phyloP scores from a whole-genome alignment of 2,888 invertebrate genomes.

The Cheilosia impressa region DNA sequence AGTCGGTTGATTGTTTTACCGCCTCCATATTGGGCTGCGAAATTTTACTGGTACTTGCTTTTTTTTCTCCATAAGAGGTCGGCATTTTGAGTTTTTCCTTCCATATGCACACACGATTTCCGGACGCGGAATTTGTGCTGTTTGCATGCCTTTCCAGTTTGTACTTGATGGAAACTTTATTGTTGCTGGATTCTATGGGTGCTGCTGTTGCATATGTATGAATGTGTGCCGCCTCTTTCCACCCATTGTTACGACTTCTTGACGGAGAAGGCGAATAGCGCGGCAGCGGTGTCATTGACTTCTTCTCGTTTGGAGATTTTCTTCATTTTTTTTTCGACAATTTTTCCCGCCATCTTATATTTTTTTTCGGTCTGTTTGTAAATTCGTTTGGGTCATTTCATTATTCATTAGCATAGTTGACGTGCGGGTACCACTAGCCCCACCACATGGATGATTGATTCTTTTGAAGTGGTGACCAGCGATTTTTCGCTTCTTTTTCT shows the following conservation, averaged over 20 bases:
- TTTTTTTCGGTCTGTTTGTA: conserved; percentile 17
- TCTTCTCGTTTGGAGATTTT: conserved; percentile 63
- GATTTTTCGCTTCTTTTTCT: not conserved
- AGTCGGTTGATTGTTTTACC: conserved; percentile 64
- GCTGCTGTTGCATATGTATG: conserved; percentile 33
- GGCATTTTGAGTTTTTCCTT: conserved; percentile 67
- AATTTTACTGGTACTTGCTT: conserved; percentile 13
- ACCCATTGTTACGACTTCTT: conserved; percentile 63
- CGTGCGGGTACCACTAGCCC: conserved; percentile 8
- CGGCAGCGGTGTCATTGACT: conserved; percentile 66
- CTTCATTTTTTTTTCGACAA: conserved; percentile 21
- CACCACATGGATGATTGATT: conserved; percentile 34
- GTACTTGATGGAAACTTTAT: conserved; percentile 52
- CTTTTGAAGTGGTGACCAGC: conserved; percentile 10
- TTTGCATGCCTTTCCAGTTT: conserved; percentile 38
- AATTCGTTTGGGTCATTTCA: conserved; percentile 62
- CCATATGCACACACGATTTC: conserved; percentile 65
- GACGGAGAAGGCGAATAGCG: conserved; percentile 28
- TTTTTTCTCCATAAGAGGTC: conserved; percentile 45
- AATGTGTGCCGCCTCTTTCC: conserved; percentile 44
- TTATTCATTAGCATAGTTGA: conserved; percentile 67
- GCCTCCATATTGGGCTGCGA: conserved; percentile 64
- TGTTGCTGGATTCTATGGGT: conserved; percentile 28
- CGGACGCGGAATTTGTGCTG: conserved; percentile 56
- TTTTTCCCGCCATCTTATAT: conserved; percentile 64